Conservation (phyloP, 2,888 invertebrate genomes). For the Prosapia bicincta region DNA sequence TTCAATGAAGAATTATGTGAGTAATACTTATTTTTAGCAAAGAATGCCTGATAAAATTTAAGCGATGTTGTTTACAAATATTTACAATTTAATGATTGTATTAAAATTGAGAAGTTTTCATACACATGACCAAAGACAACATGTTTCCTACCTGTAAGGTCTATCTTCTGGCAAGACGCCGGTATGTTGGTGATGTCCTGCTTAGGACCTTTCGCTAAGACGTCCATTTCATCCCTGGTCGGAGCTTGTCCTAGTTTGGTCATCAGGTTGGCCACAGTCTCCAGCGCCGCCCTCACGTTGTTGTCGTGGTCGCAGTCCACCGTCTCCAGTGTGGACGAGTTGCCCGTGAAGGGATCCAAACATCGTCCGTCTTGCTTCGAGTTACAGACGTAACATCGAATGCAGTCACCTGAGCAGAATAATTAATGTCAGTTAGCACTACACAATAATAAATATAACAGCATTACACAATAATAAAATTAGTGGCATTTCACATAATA, state of each 20-base stretch:
- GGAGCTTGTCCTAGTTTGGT: slow-evolving; percentile 32
- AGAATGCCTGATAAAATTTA: no score
- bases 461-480: no score
- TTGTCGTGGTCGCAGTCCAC: slow-evolving; percentile 31
- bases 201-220: slow-evolving; percentile 10
- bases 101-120: no score
- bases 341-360: slow-evolving; percentile 50
- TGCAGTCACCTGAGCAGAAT: slow-evolving; percentile 49
- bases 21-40: no score
- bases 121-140: no score
- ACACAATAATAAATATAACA: no score
- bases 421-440: no score
- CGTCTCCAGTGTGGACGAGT: slow-evolving; percentile 41
- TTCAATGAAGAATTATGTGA: no score
- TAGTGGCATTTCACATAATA: no score
- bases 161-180: slow-evolving; percentile 48
- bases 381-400: slow-evolving; percentile 55
- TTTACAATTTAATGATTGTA: no score
- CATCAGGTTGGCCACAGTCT: slow-evolving; percentile 31
- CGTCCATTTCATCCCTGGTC: slow-evolving; percentile 21
- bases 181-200: slow-evolving; percentile 36
- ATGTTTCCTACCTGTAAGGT: slow-evolving; percentile 21
- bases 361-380: slow-evolving; percentile 53
- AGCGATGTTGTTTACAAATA: no score
- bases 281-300: slow-evolving; percentile 27